These are phyloP conservation scores for Digitonthophagus gazella DNA, from an alignment of 2,888 invertebrate genomes.

Conservation along the genomic window DNA sequence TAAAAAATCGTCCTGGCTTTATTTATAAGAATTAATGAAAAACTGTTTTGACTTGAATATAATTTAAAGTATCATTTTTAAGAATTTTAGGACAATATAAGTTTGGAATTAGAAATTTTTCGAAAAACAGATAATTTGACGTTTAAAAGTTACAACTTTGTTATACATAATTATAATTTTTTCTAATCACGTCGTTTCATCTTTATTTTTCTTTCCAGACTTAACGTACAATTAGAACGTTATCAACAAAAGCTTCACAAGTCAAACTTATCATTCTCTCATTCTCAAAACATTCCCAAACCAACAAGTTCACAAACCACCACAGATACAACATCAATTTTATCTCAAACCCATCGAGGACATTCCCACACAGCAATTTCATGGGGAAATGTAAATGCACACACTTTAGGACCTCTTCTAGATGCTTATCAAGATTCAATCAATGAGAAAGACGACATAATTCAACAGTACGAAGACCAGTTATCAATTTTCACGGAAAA, in stretches of 20 bases:
- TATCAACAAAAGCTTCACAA: conserved; percentile 71
- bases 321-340: conserved; percentile 27
- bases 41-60: no score
- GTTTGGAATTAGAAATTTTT: no score
- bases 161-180: no score
- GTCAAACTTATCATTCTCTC: conserved; percentile 25
- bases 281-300: conserved; percentile 19
- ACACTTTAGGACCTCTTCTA: conserved; percentile 69
- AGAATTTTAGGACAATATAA: no score
- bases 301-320: conserved; percentile 26
- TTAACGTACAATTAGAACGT: conserved; percentile 74
- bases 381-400: conserved; percentile 60
- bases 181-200: no score
- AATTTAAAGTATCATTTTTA: no score
- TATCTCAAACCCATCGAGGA: conserved; percentile 44
- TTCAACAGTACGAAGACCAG: conserved; percentile 68
- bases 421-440: conserved; percentile 78
- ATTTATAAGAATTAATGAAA: no score
- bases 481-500: conserved; percentile 70
- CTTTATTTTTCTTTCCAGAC: conserved; percentile 48
- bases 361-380: conserved; percentile 52
- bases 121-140: no score
- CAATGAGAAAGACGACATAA: conserved; percentile 71
- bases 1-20: no score
- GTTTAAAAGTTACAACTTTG: no score